A percentile compares a stretch with the other conserved stretches of the same genome.
Conservation (phyloP, 2,888 invertebrate species). For the Brenthis hecate region DNA sequence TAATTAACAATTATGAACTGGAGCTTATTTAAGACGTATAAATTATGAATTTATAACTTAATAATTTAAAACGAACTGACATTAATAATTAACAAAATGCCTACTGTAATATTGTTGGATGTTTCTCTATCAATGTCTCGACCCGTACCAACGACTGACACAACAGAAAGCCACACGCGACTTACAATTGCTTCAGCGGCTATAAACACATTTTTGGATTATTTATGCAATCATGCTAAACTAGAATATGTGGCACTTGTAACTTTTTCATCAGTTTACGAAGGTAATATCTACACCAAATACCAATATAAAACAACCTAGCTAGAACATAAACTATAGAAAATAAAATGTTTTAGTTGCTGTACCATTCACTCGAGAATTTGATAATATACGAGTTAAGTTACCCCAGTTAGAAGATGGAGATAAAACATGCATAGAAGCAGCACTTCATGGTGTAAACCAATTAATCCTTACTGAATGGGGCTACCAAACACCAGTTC, state of each 20-base stretch:
- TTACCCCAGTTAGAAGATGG: constrained; percentile 90
- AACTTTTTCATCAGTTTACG: constrained; percentile 69
- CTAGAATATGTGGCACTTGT: constrained; percentile 73
- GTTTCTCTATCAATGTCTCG: constrained; percentile 75
- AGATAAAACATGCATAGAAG: constrained; percentile 93
- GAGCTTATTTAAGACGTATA: too few relatives aligned
- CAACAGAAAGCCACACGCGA: constrained; percentile 67
- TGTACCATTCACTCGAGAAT: constrained; percentile 94
- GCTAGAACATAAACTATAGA: background rate
- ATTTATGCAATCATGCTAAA: constrained; percentile 66
- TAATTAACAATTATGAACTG: too few relatives aligned
- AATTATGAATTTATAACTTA: background rate
- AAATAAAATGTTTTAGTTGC: constrained; percentile 74
- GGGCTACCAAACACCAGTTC: constrained; percentile 93
- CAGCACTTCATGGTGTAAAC: constrained; percentile 90
- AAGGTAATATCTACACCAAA: constrained; percentile 54
- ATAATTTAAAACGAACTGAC: background rate
- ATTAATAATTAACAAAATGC: constrained; percentile 52
- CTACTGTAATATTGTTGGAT: constrained; percentile 70
- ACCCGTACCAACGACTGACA: constrained; percentile 65
- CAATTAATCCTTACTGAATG: constrained; percentile 92
- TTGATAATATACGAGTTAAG: constrained; percentile 89
- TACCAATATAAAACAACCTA: background rate
- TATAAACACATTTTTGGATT: constrained; percentile 72
- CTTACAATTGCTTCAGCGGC: constrained; percentile 65